phyloP scores from a whole-genome alignment of 1,140 invertebrate species.

The Eciton burchellii region DNA sequence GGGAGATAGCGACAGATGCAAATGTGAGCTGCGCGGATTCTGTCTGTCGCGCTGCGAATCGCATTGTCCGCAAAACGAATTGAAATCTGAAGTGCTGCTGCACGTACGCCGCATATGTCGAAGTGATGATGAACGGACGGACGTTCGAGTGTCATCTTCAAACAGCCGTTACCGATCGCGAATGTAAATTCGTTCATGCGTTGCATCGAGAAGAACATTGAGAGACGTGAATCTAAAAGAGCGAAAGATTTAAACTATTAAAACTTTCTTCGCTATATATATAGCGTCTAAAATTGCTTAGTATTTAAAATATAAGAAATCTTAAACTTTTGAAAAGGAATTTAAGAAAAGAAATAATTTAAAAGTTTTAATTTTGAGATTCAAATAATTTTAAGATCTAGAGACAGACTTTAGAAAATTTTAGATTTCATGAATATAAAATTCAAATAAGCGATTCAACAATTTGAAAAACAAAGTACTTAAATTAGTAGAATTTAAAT shows the following conservation, averaged over 20 bases:
- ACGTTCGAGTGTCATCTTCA: slow-evolving; percentile 55
- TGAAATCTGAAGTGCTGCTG: slow-evolving; percentile 78
- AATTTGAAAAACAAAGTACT: slow-evolving; percentile 2
- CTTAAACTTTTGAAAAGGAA: no score
- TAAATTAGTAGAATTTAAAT: not conserved
- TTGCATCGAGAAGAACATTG: not conserved
- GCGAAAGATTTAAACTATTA: not conserved
- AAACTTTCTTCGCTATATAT: not conserved
- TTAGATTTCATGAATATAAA: not conserved
- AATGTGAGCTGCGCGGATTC: slow-evolving; percentile 74
- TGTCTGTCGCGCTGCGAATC: slow-evolving; percentile 69
- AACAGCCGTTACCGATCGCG: slow-evolving; percentile 27
- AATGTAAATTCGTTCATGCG: slow-evolving; percentile 55
- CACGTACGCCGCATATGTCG: slow-evolving; percentile 69
- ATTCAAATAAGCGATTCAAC: not conserved
- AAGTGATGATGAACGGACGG: slow-evolving; percentile 40
- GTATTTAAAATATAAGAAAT: no score
- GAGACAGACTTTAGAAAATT: not conserved
- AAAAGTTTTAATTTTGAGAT: no score
- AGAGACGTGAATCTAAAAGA: not conserved
- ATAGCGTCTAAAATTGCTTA: not conserved
- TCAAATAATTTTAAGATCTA: no score
- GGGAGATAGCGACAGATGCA: slow-evolving; percentile 81
- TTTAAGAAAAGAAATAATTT: no score
- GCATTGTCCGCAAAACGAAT: slow-evolving; percentile 76